Evolutionary conservation across 2,797 vertebrate species (phyloP).

Genomic region (Eutrigla gurnardus): DNA sequence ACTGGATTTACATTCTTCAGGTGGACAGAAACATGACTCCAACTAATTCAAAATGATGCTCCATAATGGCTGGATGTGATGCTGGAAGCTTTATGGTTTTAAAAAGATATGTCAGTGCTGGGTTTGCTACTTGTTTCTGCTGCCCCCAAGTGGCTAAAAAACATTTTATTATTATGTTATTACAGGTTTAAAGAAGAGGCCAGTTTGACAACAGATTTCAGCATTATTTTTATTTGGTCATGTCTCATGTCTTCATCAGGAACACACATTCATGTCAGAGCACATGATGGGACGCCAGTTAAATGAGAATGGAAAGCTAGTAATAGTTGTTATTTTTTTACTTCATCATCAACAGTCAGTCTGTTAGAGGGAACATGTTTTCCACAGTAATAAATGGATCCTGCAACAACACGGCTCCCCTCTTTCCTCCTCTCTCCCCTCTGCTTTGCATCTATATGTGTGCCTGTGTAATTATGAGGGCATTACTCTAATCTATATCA

Average conservation of each 20-base stretch:
- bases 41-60: background rate
- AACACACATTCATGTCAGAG: slow-evolving; percentile 6
- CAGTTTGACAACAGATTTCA: background rate
- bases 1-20: background rate
- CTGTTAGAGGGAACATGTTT: background rate
- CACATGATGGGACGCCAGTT: background rate
- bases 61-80: too few relatives aligned
- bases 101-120: background rate
- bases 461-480: background rate
- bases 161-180: background rate
- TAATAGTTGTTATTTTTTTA: background rate
- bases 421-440: too few relatives aligned
- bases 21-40: background rate
- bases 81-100: background rate
- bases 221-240: background rate
- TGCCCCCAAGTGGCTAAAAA: background rate
- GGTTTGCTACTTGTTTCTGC: background rate
- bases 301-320: background rate
- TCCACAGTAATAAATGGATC: background rate
- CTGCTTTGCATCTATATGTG: background rate
- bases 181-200: background rate
- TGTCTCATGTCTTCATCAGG: background rate
- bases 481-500: background rate
- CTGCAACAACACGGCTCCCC: background rate
- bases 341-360: background rate